These are phyloP conservation scores for Trachymyrmex septentrionalis DNA, from an alignment of 1,140 invertebrate species.

Conservation along the genomic window DNA sequence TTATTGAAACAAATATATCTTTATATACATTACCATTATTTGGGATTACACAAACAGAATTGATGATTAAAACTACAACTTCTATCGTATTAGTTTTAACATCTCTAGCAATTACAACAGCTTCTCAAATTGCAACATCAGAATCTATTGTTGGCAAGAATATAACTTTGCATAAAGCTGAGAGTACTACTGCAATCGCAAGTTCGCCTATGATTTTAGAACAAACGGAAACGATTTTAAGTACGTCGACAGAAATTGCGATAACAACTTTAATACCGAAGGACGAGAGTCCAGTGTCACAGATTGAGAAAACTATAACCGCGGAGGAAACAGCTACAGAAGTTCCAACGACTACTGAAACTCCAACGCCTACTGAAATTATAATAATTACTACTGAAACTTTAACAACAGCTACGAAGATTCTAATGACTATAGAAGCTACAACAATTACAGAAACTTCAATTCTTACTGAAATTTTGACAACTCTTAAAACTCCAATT, in stretches of 20 bases:
- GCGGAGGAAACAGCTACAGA: constrained; percentile 44
- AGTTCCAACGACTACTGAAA: background rate
- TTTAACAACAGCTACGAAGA: background rate
- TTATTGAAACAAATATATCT: constrained; percentile 1
- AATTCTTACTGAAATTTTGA: background rate
- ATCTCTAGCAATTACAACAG: background rate
- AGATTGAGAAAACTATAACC: constrained; percentile 49
- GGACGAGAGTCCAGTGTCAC: constrained; percentile 30
- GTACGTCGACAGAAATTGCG: background rate
- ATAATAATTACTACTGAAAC: background rate
- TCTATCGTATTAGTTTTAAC: background rate
- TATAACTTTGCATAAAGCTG: background rate
- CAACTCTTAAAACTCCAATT: background rate
- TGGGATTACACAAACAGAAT: background rate
- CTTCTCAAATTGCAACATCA: background rate
- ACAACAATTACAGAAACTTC: background rate
- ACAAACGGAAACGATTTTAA: constrained; percentile 19
- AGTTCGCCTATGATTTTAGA: constrained; percentile 1
- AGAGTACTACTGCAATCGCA: background rate
- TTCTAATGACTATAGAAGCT: background rate
- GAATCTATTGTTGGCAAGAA: background rate
- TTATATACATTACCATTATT: background rate
- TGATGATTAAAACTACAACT: constrained; percentile 8
- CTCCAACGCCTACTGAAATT: background rate
- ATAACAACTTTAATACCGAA: constrained; percentile 11